These are phyloP conservation scores for Dasysyrphus albostriatus DNA, from an alignment of 2,888 invertebrate species.

Conservation along the genomic window DNA sequence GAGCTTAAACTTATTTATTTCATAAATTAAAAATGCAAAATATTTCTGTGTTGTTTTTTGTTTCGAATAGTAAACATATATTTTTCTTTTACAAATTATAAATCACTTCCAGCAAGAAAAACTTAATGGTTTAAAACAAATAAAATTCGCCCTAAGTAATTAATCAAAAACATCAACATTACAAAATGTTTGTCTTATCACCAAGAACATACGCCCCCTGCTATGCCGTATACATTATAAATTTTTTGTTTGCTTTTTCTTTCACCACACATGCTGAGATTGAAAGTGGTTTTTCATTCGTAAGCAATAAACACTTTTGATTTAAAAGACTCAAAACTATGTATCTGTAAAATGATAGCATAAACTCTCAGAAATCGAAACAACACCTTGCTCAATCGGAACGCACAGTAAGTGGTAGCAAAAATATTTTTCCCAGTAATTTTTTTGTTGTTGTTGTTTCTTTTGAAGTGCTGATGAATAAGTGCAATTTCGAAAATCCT, in stretches of 20 bases:
- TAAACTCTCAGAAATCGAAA: background rate
- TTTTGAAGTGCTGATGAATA: slow-evolving; percentile 10
- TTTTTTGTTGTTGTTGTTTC: background rate
- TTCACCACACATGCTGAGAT: slow-evolving; percentile 31
- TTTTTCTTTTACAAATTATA: no score
- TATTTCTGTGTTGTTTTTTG: no score
- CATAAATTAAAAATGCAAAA: no score
- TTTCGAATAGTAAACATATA: no score
- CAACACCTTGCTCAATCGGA: background rate
- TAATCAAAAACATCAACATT: no score
- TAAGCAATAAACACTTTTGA: slow-evolving; percentile 52
- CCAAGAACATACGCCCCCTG: background rate
- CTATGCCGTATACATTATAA: background rate
- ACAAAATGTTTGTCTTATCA: background rate
- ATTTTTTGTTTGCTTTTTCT: slow-evolving; percentile 2
- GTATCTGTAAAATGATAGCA: slow-evolving; percentile 2
- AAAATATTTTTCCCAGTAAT: slow-evolving; percentile 3
- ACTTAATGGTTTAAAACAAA: no score
- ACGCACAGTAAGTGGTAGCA: background rate
- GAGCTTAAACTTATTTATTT: no score
- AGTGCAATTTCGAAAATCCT: background rate
- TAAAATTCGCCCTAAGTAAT: no score
- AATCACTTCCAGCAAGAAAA: no score
- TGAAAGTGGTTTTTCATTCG: slow-evolving; percentile 22
- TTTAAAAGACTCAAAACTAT: slow-evolving; percentile 38